Evolutionary conservation across 2,113 vertebrate genomes (phyloP).

Genomic region (Hyaena hyaena): DNA sequence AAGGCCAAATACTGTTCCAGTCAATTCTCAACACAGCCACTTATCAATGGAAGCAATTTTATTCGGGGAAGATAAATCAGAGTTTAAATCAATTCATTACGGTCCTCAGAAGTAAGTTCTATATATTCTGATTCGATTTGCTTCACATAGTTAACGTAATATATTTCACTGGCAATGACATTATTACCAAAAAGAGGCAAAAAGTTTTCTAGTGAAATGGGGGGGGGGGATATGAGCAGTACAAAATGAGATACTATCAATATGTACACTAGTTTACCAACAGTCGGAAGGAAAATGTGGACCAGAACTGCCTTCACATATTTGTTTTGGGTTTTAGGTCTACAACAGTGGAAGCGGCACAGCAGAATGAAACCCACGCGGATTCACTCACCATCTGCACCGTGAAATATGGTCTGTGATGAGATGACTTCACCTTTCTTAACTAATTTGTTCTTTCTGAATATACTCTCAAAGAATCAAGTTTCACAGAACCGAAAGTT

Average conservation of each 20-base stretch:
- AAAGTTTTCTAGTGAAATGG: neutral
- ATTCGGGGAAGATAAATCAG: constrained; percentile 39
- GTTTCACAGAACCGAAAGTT: neutral
- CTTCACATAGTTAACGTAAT: constrained; percentile 13
- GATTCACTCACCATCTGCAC: constrained; percentile 60
- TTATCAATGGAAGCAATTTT: constrained; percentile 8
- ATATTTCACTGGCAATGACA: constrained; percentile 11
- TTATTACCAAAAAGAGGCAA: neutral
- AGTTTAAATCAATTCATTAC: neutral
- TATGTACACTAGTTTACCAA: constrained; percentile 16
- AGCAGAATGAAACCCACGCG: constrained; percentile 45
- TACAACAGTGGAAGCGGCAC: constrained; percentile 56
- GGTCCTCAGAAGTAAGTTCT: constrained; percentile 19
- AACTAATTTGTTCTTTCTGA: constrained; percentile 36
- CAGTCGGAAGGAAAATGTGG: constrained; percentile 42
- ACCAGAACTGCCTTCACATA: neutral
- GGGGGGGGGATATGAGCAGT: neutral
- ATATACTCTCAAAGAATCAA: neutral
- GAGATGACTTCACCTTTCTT: constrained; percentile 29
- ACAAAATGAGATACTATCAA: neutral
- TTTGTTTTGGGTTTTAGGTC: constrained; percentile 63
- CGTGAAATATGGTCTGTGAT: constrained; percentile 4
- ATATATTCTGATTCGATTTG: neutral
- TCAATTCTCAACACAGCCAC: neutral
- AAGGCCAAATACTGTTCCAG: neutral